A percentile compares a stretch with the other conserved stretches of the same genome.
Conservation (phyloP, 2,113 vertebrate species). For the Rhagologus leucostigma region DNA sequence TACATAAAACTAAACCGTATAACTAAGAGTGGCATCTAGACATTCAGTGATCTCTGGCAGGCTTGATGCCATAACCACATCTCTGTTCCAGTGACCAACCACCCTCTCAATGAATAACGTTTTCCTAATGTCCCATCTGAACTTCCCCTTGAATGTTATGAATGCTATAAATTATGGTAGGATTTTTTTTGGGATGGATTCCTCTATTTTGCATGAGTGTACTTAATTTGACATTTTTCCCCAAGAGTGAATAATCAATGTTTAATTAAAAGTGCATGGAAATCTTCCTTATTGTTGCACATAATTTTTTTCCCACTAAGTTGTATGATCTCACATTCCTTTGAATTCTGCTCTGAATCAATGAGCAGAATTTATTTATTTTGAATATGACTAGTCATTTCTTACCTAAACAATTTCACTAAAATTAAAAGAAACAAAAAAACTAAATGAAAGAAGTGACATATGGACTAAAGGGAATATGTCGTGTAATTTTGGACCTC, state of each 20-base stretch:
- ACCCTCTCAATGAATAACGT: neutral
- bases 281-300: neutral
- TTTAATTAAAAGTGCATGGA: neutral
- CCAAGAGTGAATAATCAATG: neutral
- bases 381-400: neutral
- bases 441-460: neutral
- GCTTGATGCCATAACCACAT: neutral
- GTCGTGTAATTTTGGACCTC: neutral
- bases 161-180: neutral
- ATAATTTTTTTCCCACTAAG: no score
- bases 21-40: neutral
- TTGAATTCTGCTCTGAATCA: neutral
- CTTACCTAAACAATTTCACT: neutral
- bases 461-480: neutral
- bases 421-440: neutral
- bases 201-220: neutral
- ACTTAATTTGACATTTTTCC: neutral
- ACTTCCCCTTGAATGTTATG: neutral
- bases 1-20: neutral
- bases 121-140: neutral
- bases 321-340: neutral
- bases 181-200: neutral
- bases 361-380: neutral
- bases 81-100: neutral
- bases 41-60: neutral